A percentile compares a stretch with the other conserved stretches of the same genome.
These are phyloP conservation scores for Xestia sexstrigata DNA, from an alignment of 2,888 invertebrate genomes.

Conservation along the genomic window DNA sequence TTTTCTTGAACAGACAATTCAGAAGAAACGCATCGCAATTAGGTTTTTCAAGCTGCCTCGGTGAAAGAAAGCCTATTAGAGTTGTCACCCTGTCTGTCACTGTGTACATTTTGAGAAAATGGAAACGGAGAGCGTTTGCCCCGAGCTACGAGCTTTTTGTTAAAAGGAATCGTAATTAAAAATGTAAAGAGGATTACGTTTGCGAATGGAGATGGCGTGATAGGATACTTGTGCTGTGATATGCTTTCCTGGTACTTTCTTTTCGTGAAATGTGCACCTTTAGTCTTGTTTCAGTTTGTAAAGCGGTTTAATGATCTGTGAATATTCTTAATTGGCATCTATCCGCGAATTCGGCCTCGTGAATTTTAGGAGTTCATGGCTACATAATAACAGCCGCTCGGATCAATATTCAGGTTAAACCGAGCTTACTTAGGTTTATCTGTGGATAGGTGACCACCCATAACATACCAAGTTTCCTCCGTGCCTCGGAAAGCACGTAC, in stretches of 20 bases:
- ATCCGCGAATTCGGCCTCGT: too few species aligned
- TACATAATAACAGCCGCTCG: too few species aligned
- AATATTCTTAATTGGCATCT: not conserved
- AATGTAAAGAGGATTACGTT: constrained; percentile 51
- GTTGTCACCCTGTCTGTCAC: constrained; percentile 64
- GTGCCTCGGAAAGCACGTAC: too few species aligned
- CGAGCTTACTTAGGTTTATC: too few species aligned
- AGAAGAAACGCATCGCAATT: constrained; percentile 57
- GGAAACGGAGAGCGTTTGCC: constrained; percentile 47
- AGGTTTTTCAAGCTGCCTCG: constrained; percentile 60
- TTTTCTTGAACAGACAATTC: constrained; percentile 55
- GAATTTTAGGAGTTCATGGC: too few species aligned
- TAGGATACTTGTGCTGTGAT: constrained; percentile 18
- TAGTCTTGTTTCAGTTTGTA: not conserved
- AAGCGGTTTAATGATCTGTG: not conserved
- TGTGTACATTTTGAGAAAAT: constrained; percentile 58
- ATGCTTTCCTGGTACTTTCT: constrained; percentile 17
- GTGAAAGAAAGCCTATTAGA: constrained; percentile 63
- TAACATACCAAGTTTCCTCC: too few species aligned
- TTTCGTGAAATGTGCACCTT: constrained; percentile 7
- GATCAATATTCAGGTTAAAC: too few species aligned
- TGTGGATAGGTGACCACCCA: too few species aligned
- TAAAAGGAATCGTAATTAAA: constrained; percentile 59
- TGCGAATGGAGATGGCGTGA: constrained; percentile 11
- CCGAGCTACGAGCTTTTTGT: constrained; percentile 44